Evolutionary conservation across 1,140 invertebrate species (phyloP).

Genomic region (Trichonephila clavata): DNA sequence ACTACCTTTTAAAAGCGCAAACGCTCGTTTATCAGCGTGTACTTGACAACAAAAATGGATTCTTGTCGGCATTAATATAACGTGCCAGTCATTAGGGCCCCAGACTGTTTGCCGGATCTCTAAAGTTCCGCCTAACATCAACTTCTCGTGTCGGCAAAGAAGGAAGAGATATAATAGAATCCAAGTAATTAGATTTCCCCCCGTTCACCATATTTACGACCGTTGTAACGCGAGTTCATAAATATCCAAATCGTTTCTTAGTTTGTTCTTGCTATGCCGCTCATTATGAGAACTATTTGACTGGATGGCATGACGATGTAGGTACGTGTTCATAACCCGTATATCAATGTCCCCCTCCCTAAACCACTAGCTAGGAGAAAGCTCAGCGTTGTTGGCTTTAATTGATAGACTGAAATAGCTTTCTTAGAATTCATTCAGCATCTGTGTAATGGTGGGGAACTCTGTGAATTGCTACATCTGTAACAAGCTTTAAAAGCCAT

Average conservation of each 20-base stretch:
- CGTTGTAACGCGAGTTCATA: conserved; percentile 71
- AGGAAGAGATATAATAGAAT: conserved; percentile 55
- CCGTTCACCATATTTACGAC: conserved; percentile 71
- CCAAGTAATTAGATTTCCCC: conserved; percentile 70
- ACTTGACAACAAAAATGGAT: conserved; percentile 68
- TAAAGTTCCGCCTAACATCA: conserved; percentile 55
- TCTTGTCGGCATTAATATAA: conserved; percentile 74
- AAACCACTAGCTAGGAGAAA: conserved; percentile 39
- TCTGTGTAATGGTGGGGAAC: not conserved
- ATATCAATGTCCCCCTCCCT: conserved; percentile 58
- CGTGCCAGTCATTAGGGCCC: conserved; percentile 52
- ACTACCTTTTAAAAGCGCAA: conserved; percentile 36
- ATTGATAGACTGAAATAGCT: conserved; percentile 70
- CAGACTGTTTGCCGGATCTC: conserved; percentile 54
- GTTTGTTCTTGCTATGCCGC: conserved; percentile 73
- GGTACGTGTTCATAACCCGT: conserved; percentile 75
- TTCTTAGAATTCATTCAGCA: conserved; percentile 62
- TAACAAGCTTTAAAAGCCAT: conserved; percentile 20
- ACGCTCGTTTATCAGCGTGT: conserved; percentile 57
- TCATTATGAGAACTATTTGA: conserved; percentile 69
- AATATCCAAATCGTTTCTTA: conserved; percentile 76
- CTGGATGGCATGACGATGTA: conserved; percentile 56
- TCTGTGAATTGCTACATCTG: conserved; percentile 28
- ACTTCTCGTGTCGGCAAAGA: conserved; percentile 50
- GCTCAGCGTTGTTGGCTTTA: conserved; percentile 37